phyloP scores from a whole-genome alignment of 2,888 invertebrate genomes.

The Apodemia zela region DNA sequence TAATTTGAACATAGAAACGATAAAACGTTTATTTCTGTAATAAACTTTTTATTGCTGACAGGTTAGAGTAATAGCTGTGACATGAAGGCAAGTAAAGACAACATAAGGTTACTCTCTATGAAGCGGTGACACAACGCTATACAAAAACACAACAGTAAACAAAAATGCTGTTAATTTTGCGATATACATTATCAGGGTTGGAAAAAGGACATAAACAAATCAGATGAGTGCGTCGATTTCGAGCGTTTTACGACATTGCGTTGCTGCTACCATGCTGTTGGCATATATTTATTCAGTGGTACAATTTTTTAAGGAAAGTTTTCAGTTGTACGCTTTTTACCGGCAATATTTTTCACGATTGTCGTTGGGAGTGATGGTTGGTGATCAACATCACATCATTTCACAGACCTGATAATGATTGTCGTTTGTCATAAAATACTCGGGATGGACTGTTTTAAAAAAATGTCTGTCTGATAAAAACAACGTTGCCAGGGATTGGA shows the following conservation, averaged over 20 bases:
- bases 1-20: neutral
- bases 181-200: neutral
- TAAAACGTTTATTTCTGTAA: neutral
- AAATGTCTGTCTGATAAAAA: no score
- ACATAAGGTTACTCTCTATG: neutral
- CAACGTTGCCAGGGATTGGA: no score
- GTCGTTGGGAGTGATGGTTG: no score
- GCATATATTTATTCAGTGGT: neutral
- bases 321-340: no score
- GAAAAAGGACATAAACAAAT: neutral
- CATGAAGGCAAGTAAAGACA: neutral
- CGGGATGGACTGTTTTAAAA: no score
- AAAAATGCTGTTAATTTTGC: neutral
- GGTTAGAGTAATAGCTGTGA: constrained; percentile 1
- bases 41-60: neutral
- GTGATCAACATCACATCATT: no score
- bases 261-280: neutral
- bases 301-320: no score
- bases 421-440: no score
- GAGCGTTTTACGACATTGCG: neutral
- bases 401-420: no score
- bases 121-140: neutral
- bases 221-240: neutral
- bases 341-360: no score
- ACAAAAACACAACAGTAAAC: neutral